Evolutionary conservation across 2,113 vertebrate species (phyloP), one percentile per base, ranked within the genome.

Genomic region (Cochlearius cochlearius): DNA sequence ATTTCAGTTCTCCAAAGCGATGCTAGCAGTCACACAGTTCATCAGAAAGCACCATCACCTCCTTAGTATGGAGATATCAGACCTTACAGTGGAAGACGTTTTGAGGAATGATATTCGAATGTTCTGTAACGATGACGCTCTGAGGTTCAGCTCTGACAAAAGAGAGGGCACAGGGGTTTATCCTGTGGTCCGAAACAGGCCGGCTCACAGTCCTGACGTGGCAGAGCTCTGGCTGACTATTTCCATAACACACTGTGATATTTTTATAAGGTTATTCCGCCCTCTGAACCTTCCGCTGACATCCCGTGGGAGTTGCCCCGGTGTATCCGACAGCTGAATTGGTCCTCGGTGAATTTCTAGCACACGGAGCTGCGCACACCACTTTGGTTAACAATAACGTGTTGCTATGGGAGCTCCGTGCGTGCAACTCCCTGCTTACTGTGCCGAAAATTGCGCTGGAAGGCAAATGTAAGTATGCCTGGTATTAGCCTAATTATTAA

Each of bases 371-470:
- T 72, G 34, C n/a, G 76, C 92, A 62, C 76, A 92, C 84, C 92
- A 95, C 87, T 95, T 96, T 64, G 59, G 84, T 96, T 89, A 96
- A 90, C 92, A 96, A 94, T 93, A 96, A 96, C 93, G 43, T 95
- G 95, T 96, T 94, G 91, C 96, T 91, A 90, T 83, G 89, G 91
- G 92, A 93, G 91, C 88, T 90, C 78, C 36, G 78, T 56, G 69
- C 7, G 2, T 53, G 38, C 75, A 88, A 86, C 72, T 96, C 92
- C 72, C 75, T 58, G 86, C 89, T 88, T 92, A 91, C 81, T 90
- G 79, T 68, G 88, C 82, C 2, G 43, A 95, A 96, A 95, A 96
- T 87, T 95, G 81, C 7, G 32, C 88, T 93, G 88, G 85, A 88
- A 91, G 93, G 72, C 82, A 95, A 90, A 93, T 47, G 49, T 94